Base-by-base conservation (phyloP, 2,888 invertebrate species). In the Cryptosula pallasiana region DNA sequence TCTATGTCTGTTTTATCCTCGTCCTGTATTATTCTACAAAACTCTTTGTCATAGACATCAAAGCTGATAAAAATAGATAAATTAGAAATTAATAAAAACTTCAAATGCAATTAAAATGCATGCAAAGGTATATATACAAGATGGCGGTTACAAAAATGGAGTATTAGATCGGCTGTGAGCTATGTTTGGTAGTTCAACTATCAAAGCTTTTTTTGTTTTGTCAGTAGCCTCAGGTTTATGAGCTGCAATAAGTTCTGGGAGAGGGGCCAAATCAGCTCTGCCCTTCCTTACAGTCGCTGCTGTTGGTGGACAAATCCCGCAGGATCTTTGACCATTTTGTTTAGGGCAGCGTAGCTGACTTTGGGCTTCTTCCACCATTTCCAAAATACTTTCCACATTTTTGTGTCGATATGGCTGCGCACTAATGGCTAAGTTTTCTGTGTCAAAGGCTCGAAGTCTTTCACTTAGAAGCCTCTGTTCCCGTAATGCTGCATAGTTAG, bases 221-320 rank as follows among this genome's bases (percentile, higher is more conserved):
- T 3, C 32, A 32, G 3, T 32, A 63, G 20, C 29, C 32, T 63
- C 32, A 13, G 27, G 3, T 13, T 32, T 32, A 5, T 27, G 29
- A 20, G 27, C 29, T 29, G 32, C 32, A 27, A 27, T 16, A 57
- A 57, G 57, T 16, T 57, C n/a, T 57, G 57, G 25, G n/a, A 57
- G n/a, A 57, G 5, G 57, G n/a, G 20, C 57, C 5, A 23, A 57
- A n/a, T 27, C 27, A 13, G 32, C n/a, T 32, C 63, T 2, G 5
- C 13, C 63, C 9, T 63, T 9, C n/a, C 63, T 25, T n/a, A 9
- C 32, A 27, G 25, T 63, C 34, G 13, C 27, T 32, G 63, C 63
- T 34, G 63, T 63, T 20, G 20, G 20, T 13, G 63, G 63, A 32
- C 63, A 63, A 25, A 63, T 63, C 13, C 63, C 63, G 32, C 63